A percentile compares a stretch with the other conserved stretches of the same genome.
Conservation (phyloP, 2,888 invertebrate species). For the Xestobium rufovillosum region DNA sequence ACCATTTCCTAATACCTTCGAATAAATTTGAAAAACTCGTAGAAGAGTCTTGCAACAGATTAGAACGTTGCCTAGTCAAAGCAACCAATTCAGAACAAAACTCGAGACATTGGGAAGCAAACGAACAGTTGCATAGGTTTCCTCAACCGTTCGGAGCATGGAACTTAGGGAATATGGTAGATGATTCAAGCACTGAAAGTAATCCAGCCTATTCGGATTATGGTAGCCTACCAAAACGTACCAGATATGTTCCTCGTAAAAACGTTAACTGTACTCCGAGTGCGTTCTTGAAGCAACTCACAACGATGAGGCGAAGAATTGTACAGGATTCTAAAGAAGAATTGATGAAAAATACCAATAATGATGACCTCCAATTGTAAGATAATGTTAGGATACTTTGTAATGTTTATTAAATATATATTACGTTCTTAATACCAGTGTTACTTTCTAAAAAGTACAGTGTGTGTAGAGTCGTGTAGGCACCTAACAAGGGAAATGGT, state of each 20-base stretch:
- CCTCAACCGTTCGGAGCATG: slow-evolving; percentile 1
- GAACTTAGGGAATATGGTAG: slow-evolving; percentile 14
- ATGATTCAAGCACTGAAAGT: slow-evolving; percentile 38
- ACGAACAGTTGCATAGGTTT: background rate
- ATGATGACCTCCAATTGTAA: background rate
- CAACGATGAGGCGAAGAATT: slow-evolving; percentile 49
- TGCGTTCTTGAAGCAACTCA: slow-evolving; percentile 52
- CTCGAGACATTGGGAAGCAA: slow-evolving; percentile 1
- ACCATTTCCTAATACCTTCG: slow-evolving; percentile 26
- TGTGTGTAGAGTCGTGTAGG: no score
- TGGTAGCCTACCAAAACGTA: slow-evolving; percentile 38
- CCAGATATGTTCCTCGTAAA: slow-evolving; percentile 24
- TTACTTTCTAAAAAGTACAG: no score
- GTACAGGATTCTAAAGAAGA: slow-evolving; percentile 47
- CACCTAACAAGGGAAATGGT: no score
- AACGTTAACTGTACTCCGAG: slow-evolving; percentile 44
- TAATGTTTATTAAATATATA: slow-evolving; percentile 4
- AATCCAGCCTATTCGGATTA: slow-evolving; percentile 39
- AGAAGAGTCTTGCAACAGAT: slow-evolving; percentile 35
- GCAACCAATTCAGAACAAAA: slow-evolving; percentile 5
- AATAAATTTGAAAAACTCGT: slow-evolving; percentile 39
- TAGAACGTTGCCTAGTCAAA: slow-evolving; percentile 35
- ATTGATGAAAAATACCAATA: slow-evolving; percentile 30
- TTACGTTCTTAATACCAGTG: no score
- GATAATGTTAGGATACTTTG: background rate